Evolutionary conservation across 2,113 vertebrate species (phyloP), one percentile per base, ranked within the genome.

Genomic region (Myotis yumanensis): DNA sequence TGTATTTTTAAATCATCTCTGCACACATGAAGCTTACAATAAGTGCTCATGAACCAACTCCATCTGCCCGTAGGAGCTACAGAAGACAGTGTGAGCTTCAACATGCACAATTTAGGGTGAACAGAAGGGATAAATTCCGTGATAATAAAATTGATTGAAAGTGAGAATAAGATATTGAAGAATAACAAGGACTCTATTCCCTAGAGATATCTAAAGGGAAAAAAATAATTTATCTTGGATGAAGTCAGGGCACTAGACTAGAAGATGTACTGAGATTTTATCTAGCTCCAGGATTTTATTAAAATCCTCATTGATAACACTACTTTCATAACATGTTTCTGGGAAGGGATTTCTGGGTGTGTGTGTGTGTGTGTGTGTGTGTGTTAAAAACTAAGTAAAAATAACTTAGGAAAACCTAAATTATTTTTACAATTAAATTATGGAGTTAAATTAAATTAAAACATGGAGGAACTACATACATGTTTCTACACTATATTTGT

Each of bases 241-340:
- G 59, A 75, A 96, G 81, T 83, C 71, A 77, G 59, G n/a, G 22
- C 77, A 73, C 71, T 77, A 87, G 46, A 88, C 72, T 93, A 86
- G 82, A 96, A 90, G 82, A 92, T 92, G 14, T 95, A 69, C 90
- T 90, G 43, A 96, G 96, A 96, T 96, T 96, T 95, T 97, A 97
- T 97, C 95, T 90, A 57, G 32, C 72, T 82, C 48, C 14, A 94
- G 82, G 82, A 92, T 95, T 97, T 96, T 97, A 96, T 96, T 96
- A 91, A 95, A 96, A 93, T 95, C 68, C 64, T 86, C 89, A 91
- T 35, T 32, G 73, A 93, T 95, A 95, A 48, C 37, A 79, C 22
- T 73, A 62, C 40, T 90, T 95, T 95, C 43, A 96, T 95, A 95
- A 95, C 1, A 28, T 92, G 95, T 92, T 96, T 95, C 71, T 94